These are phyloP conservation scores for Parasteatoda tepidariorum DNA, from an alignment of 1,140 invertebrate species.

Conservation along the genomic window DNA sequence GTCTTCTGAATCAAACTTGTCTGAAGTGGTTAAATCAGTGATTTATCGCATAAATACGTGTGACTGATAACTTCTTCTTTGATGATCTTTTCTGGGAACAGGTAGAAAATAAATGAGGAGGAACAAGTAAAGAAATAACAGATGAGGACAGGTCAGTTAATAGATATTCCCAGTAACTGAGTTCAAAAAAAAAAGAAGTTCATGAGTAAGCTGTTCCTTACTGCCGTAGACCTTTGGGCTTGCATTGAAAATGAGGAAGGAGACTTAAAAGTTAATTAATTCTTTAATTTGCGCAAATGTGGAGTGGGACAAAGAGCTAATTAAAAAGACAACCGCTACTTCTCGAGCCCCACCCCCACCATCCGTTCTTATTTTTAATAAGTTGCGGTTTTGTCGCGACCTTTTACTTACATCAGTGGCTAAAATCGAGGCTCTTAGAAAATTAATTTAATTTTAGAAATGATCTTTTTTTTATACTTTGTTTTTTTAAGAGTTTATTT, in stretches of 20 bases:
- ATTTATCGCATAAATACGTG: neutral
- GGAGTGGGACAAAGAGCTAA: slow-evolving; percentile 1
- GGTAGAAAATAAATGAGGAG: neutral
- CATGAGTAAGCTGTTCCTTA: neutral
- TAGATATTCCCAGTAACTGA: neutral
- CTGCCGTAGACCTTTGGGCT: neutral
- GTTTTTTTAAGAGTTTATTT: too few relatives aligned
- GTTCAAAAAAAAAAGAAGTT: neutral
- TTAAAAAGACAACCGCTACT: too few relatives aligned
- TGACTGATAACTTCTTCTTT: neutral
- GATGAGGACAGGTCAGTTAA: neutral
- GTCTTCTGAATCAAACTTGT: neutral
- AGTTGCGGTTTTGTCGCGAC: neutral
- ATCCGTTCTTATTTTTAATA: neutral
- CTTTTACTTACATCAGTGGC: neutral
- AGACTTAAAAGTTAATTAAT: slow-evolving; percentile 28
- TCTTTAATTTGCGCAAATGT: slow-evolving; percentile 11
- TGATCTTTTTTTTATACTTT: neutral
- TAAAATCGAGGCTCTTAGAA: neutral
- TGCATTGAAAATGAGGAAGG: neutral
- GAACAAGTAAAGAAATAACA: neutral
- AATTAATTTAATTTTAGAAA: neutral
- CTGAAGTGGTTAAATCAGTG: neutral
- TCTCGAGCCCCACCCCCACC: neutral
- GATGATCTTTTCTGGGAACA: neutral